These are phyloP conservation scores for Patella pellucida DNA, from an alignment of 2,888 invertebrate genomes.

Conservation along the genomic window DNA sequence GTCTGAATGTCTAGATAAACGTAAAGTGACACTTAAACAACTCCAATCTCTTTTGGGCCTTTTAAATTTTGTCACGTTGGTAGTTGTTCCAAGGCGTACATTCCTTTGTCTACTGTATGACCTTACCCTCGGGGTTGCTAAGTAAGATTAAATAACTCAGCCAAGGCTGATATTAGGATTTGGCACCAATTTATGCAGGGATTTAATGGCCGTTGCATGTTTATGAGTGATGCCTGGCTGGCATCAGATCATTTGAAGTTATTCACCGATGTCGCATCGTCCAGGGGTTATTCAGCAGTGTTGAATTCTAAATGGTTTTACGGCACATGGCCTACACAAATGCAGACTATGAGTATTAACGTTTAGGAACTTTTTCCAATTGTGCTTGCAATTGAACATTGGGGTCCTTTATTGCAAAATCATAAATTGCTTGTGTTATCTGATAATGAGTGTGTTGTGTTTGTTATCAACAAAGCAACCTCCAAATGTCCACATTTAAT, in stretches of 20 bases:
- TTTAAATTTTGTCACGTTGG: neutral
- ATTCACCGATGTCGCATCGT: constrained; percentile 8
- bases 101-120: neutral
- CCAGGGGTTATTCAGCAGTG: constrained; percentile 8
- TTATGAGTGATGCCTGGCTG: constrained; percentile 5
- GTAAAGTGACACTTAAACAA: neutral
- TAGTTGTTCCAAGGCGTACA: neutral
- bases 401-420: too few species aligned
- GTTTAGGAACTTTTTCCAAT: constrained; percentile 14
- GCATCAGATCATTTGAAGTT: neutral
- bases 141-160: neutral
- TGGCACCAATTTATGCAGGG: neutral
- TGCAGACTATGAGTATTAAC: neutral
- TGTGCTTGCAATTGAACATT: too few species aligned
- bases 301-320: constrained; percentile 6
- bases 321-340: neutral
- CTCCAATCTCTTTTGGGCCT: neutral
- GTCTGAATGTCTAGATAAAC: neutral
- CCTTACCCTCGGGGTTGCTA: neutral
- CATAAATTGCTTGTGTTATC: too few species aligned
- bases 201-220: neutral
- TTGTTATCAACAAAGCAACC: constrained; percentile 11
- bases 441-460: too few species aligned
- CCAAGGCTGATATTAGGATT: neutral
- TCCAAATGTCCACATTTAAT: neutral